Conservation (phyloP, 2,888 invertebrate genomes). For the Amphimallon solstitiale region DNA sequence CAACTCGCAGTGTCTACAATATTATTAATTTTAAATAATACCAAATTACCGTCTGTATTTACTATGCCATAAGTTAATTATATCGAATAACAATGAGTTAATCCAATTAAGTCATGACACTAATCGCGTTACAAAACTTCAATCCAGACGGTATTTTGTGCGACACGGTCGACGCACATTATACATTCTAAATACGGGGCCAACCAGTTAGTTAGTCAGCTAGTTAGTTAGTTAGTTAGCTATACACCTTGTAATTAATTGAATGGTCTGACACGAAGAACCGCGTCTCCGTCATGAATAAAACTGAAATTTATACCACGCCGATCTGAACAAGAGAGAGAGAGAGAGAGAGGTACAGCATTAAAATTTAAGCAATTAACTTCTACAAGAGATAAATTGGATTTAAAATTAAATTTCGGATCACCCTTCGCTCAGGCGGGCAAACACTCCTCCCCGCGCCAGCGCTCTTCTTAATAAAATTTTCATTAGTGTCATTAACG, state of each 20-base stretch:
- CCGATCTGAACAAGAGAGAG: not conserved
- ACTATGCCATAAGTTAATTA: no score
- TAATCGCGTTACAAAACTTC: slow-evolving; percentile 5
- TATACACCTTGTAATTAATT: slow-evolving; percentile 15
- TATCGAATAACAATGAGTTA: not conserved
- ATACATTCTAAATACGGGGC: not conserved
- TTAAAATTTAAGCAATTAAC: slow-evolving; percentile 9
- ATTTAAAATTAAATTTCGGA: slow-evolving; percentile 27
- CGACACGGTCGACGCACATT: not conserved
- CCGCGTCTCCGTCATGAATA: slow-evolving; percentile 6
- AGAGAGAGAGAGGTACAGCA: not conserved
- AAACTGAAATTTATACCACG: not conserved
- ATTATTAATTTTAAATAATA: no score
- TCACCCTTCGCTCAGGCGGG: not conserved
- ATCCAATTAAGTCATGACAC: not conserved
- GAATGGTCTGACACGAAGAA: not conserved
- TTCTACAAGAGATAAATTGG: slow-evolving; percentile 23
- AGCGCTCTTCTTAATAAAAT: slow-evolving; percentile 20
- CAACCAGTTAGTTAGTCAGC: not conserved
- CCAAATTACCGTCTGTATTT: no score
- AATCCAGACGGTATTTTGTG: not conserved
- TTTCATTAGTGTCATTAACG: slow-evolving; percentile 30
- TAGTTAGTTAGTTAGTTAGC: not conserved
- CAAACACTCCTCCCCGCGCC: not conserved
- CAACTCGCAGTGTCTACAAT: no score